Conservation (phyloP, 1,140 invertebrate genomes). For the Panagrolaimus sp. region DNA sequence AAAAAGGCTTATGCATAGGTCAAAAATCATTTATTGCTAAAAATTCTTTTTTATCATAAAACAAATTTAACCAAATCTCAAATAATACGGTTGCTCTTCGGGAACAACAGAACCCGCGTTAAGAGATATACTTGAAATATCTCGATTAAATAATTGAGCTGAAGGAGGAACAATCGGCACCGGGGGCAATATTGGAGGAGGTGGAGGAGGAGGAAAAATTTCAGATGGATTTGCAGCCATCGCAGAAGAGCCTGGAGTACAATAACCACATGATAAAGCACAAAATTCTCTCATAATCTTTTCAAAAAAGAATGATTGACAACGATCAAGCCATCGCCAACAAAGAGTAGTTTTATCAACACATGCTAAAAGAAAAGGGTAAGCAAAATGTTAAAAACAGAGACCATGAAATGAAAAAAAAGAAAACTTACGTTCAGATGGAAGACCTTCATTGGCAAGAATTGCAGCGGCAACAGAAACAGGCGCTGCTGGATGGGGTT, state of each 20-base stretch:
- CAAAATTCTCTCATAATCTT: constrained; percentile 55
- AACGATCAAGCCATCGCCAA: constrained; percentile 48
- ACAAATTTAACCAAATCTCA: not conserved
- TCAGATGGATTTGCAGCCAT: not conserved
- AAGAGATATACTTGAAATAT: not conserved
- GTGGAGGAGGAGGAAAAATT: not conserved
- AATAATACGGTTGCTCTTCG: constrained; percentile 13
- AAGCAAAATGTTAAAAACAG: constrained; percentile 15
- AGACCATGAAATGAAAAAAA: not conserved
- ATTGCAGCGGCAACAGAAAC: not conserved
- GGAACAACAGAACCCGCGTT: constrained; percentile 5
- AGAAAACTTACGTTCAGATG: not conserved
- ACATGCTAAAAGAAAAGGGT: constrained; percentile 38
- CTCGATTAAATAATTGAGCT: constrained; percentile 11
- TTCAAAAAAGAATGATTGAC: constrained; percentile 49
- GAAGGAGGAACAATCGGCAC: constrained; percentile 8
- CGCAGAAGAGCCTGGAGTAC: not conserved
- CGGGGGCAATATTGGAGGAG: not conserved
- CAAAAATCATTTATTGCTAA: too few relatives aligned
- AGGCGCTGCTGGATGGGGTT: not conserved
- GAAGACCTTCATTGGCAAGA: not conserved
- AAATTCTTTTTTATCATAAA: too few relatives aligned
- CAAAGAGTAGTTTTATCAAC: constrained; percentile 48
- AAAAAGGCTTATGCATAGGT: too few relatives aligned
- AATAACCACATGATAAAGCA: constrained; percentile 31